Evolutionary conservation across 1,140 invertebrate genomes (phyloP), one percentile per base, ranked within the genome.

Genomic region (Hydropsyche tenuis): DNA sequence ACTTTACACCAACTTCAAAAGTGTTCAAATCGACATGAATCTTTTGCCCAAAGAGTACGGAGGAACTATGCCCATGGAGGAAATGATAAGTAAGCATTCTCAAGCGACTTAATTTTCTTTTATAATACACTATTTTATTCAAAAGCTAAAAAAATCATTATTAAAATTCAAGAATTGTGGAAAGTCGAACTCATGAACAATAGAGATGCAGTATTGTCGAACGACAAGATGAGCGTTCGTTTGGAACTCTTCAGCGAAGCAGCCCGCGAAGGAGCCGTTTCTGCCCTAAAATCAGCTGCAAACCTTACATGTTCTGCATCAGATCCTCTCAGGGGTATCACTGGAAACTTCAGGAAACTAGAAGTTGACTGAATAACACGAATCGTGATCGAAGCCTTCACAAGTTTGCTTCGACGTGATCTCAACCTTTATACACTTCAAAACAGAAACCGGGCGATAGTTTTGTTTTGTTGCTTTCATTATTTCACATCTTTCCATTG

Each of bases 41-140:
- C 85, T 94, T 76, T 79, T 95, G 30, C 93, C 93, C 0, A 89
- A 92, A 78, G 93, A 95, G 80, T 94, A 94, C 80, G 93, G 93
- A 14, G 93, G 93, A 0, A 87, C 84, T 6, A 91, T 93, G 82
- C 92, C 92, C 0, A 92, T 94, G 90, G 87, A 88, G 42, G 89
- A 93, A 80, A 94, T 95, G 92, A 94, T 94, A 75, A 89, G 93
- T 94, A 81, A 86, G 81, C 16, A 5, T n/a, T n/a, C n/a, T n/a
- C n/a, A n/a, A n/a, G n/a, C n/a, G n/a, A n/a, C n/a, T n/a, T n/a
- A n/a, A n/a, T n/a, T n/a, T n/a, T n/a, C n/a, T n/a, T n/a, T n/a
- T n/a, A n/a, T n/a, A n/a, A n/a, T n/a, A n/a, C n/a, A n/a, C n/a
- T n/a, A n/a, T n/a, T n/a, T n/a, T n/a, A n/a, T n/a, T n/a, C n/a